phyloP scores from a whole-genome alignment of 2,797 vertebrate genomes.

The Oreonectes daqikongensis region DNA sequence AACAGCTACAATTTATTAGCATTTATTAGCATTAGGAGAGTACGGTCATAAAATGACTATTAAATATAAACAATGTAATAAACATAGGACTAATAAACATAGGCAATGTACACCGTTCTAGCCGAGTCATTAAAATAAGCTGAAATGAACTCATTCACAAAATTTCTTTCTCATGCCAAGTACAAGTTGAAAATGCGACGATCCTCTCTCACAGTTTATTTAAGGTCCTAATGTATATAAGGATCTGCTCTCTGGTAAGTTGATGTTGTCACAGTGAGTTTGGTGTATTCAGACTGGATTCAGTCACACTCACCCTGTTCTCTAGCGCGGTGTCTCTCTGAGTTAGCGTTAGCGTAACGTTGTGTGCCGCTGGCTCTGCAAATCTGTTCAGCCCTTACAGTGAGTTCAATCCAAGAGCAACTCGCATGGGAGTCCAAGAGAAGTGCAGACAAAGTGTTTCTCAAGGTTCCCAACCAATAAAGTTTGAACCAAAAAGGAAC shows the following conservation, averaged over 20 bases:
- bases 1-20: not conserved
- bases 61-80: not conserved
- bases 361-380: conserved; percentile 21
- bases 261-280: conserved; percentile 15
- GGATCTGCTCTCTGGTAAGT: not conserved
- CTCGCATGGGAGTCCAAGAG: not conserved
- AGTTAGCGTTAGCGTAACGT: conserved; percentile 6
- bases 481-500: not conserved
- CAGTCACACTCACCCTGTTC: conserved; percentile 31
- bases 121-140: not conserved
- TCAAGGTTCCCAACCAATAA: conserved; percentile 17
- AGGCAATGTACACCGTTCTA: not conserved
- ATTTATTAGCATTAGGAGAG: not conserved
- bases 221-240: not conserved
- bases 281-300: not conserved
- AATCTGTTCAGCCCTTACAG: conserved; percentile 12
- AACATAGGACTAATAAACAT: no score
- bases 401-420: conserved; percentile 10
- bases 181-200: not conserved
- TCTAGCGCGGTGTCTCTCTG: conserved; percentile 18
- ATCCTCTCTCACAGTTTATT: not conserved
- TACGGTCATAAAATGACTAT: not conserved
- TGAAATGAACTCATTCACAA: not conserved
- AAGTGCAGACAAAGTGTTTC: conserved; percentile 18
- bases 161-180: not conserved